phyloP scores from a whole-genome alignment of 2,113 vertebrate genomes.

The Columbina picui region DNA sequence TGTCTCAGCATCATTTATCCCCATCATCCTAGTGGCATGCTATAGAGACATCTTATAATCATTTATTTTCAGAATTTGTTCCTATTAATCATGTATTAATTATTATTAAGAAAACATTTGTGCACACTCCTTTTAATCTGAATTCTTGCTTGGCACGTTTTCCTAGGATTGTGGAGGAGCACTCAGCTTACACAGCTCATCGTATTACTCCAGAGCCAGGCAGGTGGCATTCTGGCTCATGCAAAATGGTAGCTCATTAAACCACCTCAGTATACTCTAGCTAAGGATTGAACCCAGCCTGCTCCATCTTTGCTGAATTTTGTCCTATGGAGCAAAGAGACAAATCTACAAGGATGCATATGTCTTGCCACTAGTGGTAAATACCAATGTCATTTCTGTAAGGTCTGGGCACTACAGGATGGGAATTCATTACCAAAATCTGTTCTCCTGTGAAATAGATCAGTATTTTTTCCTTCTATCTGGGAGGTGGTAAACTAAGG shows the following conservation, averaged over 20 bases:
- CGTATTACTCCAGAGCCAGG: background rate
- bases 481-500: background rate
- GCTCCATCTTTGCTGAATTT: background rate
- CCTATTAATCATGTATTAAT: conserved; percentile 70
- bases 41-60: conserved; percentile 42
- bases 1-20: conserved; percentile 52
- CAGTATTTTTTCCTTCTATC: background rate
- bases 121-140: conserved; percentile 32
- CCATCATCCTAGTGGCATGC: conserved; percentile 29
- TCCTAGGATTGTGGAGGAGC: background rate
- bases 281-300: background rate
- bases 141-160: conserved; percentile 3
- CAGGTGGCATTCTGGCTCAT: background rate
- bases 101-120: conserved; percentile 73
- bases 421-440: background rate
- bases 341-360: background rate
- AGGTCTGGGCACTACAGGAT: background rate
- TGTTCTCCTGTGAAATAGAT: background rate
- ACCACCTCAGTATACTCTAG: background rate
- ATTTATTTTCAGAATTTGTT: conserved; percentile 64
- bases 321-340: background rate
- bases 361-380: background rate
- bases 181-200: background rate
- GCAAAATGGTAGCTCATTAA: background rate
- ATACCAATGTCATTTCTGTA: fast-evolving